Conservation (phyloP, 2,888 invertebrate genomes). For the Panopea generosa region DNA sequence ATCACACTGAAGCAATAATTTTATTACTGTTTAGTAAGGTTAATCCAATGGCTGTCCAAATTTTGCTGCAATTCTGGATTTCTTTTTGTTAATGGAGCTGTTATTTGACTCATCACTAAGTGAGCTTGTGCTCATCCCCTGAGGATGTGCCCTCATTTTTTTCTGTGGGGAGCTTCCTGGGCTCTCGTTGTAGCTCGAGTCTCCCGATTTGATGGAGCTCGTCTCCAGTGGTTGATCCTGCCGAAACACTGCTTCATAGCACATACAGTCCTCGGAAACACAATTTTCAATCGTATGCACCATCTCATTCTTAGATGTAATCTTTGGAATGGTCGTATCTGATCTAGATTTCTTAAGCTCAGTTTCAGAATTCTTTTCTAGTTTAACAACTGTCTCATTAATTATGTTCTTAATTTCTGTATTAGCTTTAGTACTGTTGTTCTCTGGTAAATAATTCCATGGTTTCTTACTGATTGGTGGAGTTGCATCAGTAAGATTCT, state of each 20-base stretch:
- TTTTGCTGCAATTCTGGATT: slow-evolving; percentile 76
- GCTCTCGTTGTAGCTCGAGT: slow-evolving; percentile 65
- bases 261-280: slow-evolving; percentile 60
- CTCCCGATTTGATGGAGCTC: slow-evolving; percentile 72
- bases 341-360: background rate
- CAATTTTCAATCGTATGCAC: slow-evolving; percentile 50
- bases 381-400: too few species aligned
- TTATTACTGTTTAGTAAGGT: too few species aligned
- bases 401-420: too few species aligned
- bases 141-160: slow-evolving; percentile 28
- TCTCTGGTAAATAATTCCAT: too few species aligned
- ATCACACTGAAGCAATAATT: too few species aligned
- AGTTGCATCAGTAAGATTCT: background rate
- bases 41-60: slow-evolving; percentile 70
- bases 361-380: background rate
- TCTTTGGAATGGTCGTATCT: background rate
- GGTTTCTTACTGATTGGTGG: too few species aligned
- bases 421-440: too few species aligned
- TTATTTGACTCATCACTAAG: slow-evolving; percentile 57
- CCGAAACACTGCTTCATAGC: slow-evolving; percentile 70
- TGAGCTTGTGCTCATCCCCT: slow-evolving; percentile 55
- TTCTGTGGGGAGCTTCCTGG: slow-evolving; percentile 62
- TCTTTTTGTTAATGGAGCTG: slow-evolving; percentile 58
- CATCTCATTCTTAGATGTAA: slow-evolving; percentile 9
- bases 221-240: slow-evolving; percentile 74